Evolutionary conservation across 2,113 vertebrate species (phyloP).

Genomic region (Centrocercus urophasianus): DNA sequence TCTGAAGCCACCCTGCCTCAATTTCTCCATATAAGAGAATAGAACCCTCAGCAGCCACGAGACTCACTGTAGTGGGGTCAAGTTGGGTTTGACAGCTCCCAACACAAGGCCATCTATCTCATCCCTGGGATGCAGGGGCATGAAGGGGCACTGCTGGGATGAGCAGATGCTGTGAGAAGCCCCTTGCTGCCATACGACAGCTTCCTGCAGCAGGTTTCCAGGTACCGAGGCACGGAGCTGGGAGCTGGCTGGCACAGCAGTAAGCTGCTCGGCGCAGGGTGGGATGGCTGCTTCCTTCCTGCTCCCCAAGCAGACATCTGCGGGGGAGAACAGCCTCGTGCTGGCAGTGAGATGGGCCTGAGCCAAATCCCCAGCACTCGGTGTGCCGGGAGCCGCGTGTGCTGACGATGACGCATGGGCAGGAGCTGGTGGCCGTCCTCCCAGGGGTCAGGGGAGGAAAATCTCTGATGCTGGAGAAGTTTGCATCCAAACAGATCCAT

Average conservation of each 20-base stretch:
- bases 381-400: neutral
- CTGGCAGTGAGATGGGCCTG: neutral
- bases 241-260: neutral
- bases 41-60: neutral
- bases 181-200: accelerated
- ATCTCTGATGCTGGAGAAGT: neutral
- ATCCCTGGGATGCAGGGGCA: accelerated
- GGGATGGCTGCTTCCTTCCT: neutral
- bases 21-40: neutral
- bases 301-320: neutral
- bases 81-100: neutral
- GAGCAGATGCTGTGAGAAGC: neutral
- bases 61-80: neutral
- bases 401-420: neutral
- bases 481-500: neutral
- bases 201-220: neutral
- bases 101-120: no score
- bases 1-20: neutral
- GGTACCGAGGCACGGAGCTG: neutral
- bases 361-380: neutral
- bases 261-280: neutral
- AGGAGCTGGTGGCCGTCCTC: neutral
- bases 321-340: neutral
- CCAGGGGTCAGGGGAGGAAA: neutral
- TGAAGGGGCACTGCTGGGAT: neutral